A percentile compares a stretch with the other conserved stretches of the same genome.
These are phyloP conservation scores for Varanus komodoensis DNA, from an alignment of 2,113 vertebrate species.

Conservation along the genomic window DNA sequence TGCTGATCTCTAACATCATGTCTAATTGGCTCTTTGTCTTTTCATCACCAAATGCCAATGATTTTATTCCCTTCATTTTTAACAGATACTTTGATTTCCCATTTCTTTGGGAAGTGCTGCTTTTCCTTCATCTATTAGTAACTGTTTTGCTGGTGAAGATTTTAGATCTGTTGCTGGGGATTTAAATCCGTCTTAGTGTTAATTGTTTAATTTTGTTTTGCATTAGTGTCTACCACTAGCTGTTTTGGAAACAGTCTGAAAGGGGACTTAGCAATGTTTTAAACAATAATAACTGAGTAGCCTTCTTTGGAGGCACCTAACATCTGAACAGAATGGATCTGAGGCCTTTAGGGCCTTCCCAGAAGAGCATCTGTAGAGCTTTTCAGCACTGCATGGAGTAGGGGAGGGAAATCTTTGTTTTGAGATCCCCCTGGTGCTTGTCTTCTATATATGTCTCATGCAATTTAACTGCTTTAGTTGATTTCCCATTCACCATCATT, in stretches of 20 bases:
- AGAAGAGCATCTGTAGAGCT: neutral
- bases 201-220: neutral
- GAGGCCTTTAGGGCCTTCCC: neutral
- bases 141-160: neutral
- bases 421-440: neutral
- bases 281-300: neutral
- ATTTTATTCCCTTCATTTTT: neutral
- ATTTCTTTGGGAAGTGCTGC: neutral
- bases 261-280: neutral
- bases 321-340: neutral
- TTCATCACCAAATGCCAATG: neutral
- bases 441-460: neutral
- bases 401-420: neutral
- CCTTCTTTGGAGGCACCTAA: neutral
- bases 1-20: neutral
- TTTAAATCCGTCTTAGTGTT: neutral
- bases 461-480: slow-evolving; percentile 17
- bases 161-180: neutral
- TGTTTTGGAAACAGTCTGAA: neutral
- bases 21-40: neutral
- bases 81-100: neutral
- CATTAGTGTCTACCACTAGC: neutral
- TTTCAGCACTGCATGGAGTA: neutral
- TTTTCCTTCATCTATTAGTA: neutral
- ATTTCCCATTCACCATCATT: slow-evolving; percentile 43